Base-by-base conservation (phyloP, 2,888 invertebrate genomes). In the Drosophila niveifrons region DNA sequence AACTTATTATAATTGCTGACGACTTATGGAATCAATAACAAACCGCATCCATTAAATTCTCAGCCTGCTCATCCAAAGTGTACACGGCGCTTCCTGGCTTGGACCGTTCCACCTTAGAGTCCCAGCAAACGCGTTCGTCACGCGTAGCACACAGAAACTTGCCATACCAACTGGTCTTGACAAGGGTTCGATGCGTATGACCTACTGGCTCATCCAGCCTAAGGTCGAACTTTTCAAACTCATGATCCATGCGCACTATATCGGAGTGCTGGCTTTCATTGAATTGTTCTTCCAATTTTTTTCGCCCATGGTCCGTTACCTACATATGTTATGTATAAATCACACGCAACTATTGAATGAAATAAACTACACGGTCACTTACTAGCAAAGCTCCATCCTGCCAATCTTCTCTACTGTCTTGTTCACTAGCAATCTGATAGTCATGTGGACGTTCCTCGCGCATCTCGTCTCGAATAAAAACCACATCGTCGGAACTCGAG, bases 41-140 rank as follows among this genome's bases (percentile, higher is more conserved):
- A 58, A 92, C 92, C 31, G 91, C 88, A 74, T 92, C 92, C 91
- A 93, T 93, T 0, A 92, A 70, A 43, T 91, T 83, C 53, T 92
- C 92, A 0, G 92, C 92, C 61, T 92, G 92, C 41, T 93, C 92
- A 29, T 92, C 92, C 0, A 92, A 65, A 0, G 78, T 86, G 9
- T 71, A 72, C 1, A 56, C 36, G 0, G 59, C 41, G n/a, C 67
- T 78, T 11, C 64, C 71, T 4, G 68, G 68, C 47, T 90, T 78
- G 11, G 92, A 90, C 9, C 91, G 82, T 75, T 92, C 92, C 0
- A 86, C 66, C 0, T 72, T 64, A 0, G 92, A 88, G 13, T 90
- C 81, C 92, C 92, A 93, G 62, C 85, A 83, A 0, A 92, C 78
- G 1, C 92, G 90, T 15, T 92, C 90, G 11, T 90, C 90, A 1